These are phyloP conservation scores for Spondyliosoma cantharus DNA, from an alignment of 2,797 vertebrate genomes.

Conservation along the genomic window DNA sequence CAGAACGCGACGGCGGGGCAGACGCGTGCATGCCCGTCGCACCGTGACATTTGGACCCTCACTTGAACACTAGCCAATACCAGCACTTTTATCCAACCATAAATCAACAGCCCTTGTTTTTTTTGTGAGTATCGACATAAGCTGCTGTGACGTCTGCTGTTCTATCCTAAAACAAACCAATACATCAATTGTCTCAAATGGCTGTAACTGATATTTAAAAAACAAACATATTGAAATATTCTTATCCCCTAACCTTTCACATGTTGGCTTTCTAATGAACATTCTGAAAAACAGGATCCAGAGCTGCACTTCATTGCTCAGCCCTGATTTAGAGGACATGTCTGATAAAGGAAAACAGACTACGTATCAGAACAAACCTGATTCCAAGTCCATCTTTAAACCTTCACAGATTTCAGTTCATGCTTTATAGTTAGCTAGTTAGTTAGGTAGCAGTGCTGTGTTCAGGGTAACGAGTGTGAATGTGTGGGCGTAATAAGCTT, in stretches of 20 bases:
- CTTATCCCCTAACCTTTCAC: background rate
- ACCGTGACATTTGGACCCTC: background rate
- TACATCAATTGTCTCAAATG: background rate
- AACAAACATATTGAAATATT: background rate
- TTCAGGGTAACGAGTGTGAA: slow-evolving; percentile 34
- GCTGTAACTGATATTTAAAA: background rate
- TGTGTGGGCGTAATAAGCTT: slow-evolving; percentile 66
- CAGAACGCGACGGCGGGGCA: no score
- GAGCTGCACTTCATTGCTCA: background rate
- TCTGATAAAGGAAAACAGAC: background rate
- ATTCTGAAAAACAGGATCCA: rapidly evolving
- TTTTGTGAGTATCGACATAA: background rate
- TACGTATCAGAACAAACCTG: background rate
- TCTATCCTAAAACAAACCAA: slow-evolving; percentile 2
- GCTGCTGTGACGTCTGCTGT: slow-evolving; percentile 2
- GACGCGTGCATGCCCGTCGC: no score
- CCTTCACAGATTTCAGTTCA: background rate
- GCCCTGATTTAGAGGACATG: background rate
- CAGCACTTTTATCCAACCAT: background rate
- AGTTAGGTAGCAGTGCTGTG: slow-evolving; percentile 18
- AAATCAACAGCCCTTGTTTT: background rate
- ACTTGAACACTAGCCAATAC: background rate
- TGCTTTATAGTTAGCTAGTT: background rate
- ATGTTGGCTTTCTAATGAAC: background rate
- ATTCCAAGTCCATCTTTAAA: background rate